These are phyloP conservation scores for Pseudobourletiella spinata DNA, from an alignment of 1,140 invertebrate species.

Conservation along the genomic window DNA sequence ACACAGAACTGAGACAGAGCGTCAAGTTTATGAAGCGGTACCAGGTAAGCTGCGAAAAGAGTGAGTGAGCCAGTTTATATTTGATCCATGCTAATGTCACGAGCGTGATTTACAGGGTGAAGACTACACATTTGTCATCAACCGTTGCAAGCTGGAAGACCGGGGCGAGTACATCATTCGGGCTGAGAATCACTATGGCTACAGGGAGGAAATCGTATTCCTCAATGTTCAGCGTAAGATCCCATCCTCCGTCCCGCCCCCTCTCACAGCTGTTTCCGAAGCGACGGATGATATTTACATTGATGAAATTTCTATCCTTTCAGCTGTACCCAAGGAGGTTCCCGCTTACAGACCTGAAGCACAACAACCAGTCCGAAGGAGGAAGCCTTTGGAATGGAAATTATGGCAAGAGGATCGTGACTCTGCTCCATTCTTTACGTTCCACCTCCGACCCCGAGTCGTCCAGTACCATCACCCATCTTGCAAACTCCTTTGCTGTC, in stretches of 20 bases:
- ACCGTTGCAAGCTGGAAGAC: constrained; percentile 86
- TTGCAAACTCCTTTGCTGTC: constrained; percentile 93
- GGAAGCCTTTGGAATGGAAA: constrained; percentile 70
- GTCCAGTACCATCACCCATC: constrained; percentile 85
- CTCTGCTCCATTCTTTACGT: constrained; percentile 87
- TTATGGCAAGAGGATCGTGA: constrained; percentile 84
- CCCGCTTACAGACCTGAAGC: constrained; percentile 66
- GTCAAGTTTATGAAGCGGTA: constrained; percentile 99
- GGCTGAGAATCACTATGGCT: constrained; percentile 96
- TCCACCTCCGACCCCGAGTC: constrained; percentile 91
- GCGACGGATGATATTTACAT: background rate
- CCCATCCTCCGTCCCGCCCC: background rate
- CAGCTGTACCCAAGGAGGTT: constrained; percentile 70
- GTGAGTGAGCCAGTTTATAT: background rate
- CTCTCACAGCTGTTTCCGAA: background rate
- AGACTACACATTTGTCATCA: constrained; percentile 96
- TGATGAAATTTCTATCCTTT: background rate
- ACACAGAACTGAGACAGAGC: constrained; percentile 86
- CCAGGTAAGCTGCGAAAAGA: constrained; percentile 39
- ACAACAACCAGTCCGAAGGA: constrained; percentile 52
- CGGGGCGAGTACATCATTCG: constrained; percentile 94
- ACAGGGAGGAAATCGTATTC: constrained; percentile 90
- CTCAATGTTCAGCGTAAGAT: constrained; percentile 88
- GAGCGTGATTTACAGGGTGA: constrained; percentile 55
- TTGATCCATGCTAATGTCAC: background rate